A percentile compares a stretch with the other conserved stretches of the same genome.
Evolutionary conservation across 2,888 invertebrate species (phyloP).

Genomic region (Acronicta psi): DNA sequence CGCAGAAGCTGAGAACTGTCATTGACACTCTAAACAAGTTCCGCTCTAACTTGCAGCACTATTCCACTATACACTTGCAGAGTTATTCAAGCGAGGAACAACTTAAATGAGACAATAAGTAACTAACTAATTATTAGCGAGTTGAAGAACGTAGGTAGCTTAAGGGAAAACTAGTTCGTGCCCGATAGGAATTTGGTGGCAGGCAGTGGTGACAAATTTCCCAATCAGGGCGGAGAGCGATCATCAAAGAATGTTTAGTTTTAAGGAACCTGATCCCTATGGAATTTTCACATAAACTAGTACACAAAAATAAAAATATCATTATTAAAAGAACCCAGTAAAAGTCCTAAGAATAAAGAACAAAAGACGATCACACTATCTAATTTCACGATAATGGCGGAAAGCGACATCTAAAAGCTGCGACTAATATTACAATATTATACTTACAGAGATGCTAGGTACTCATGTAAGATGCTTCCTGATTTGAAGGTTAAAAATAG

Average conservation of each 20-base stretch:
- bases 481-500: constrained; percentile 70
- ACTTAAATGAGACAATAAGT: constrained; percentile 71
- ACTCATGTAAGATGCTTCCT: constrained; percentile 41
- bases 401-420: constrained; percentile 32
- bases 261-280: not conserved
- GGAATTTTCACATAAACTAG: not conserved
- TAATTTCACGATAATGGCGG: constrained; percentile 41
- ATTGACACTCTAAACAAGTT: constrained; percentile 75
- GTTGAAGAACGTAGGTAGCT: constrained; percentile 59
- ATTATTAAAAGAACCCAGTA: constrained; percentile 8
- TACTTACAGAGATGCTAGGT: constrained; percentile 19
- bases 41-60: constrained; percentile 65
- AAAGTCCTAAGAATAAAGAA: constrained; percentile 47
- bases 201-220: constrained; percentile 34
- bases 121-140: constrained; percentile 67
- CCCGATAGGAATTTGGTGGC: constrained; percentile 49
- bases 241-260: not conserved
- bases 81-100: constrained; percentile 65
- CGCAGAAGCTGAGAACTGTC: constrained; percentile 65
- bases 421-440: constrained; percentile 41
- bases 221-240: constrained; percentile 2
- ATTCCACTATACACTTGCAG: constrained; percentile 58
- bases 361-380: constrained; percentile 52
- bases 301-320: not conserved
- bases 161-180: constrained; percentile 51